Evolutionary conservation across 2,888 invertebrate genomes (phyloP).

Genomic region (Sclerodermus sp.): DNA sequence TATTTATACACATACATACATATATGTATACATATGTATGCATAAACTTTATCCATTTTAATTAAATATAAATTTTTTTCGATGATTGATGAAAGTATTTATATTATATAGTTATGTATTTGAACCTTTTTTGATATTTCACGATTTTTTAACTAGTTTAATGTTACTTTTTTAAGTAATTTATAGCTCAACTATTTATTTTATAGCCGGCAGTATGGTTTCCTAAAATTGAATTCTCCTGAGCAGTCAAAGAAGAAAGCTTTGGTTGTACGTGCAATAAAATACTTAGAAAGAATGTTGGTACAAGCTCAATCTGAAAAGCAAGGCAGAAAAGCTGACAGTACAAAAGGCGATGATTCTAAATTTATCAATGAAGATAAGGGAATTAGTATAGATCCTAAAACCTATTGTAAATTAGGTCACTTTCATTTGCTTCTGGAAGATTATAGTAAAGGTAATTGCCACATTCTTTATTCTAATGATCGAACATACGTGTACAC

Average conservation of each 20-base stretch:
- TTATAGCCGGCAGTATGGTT: constrained; percentile 89
- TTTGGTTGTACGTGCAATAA: constrained; percentile 79
- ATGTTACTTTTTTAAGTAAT: too few relatives aligned
- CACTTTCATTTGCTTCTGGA: constrained; percentile 92
- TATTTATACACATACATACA: neutral
- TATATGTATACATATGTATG: too few relatives aligned
- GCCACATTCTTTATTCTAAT: too few relatives aligned
- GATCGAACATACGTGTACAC: neutral
- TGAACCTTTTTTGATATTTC: too few relatives aligned
- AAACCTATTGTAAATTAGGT: constrained; percentile 92
- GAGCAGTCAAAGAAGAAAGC: constrained; percentile 82
- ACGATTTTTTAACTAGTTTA: too few relatives aligned
- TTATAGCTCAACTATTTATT: constrained; percentile 19
- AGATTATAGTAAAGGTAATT: constrained; percentile 89
- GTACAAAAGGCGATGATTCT: constrained; percentile 44
- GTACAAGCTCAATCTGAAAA: constrained; percentile 74
- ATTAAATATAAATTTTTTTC: neutral
- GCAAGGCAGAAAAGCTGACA: constrained; percentile 52
- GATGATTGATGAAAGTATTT: too few relatives aligned
- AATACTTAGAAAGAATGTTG: constrained; percentile 82
- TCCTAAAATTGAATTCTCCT: constrained; percentile 76
- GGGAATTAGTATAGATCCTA: constrained; percentile 80
- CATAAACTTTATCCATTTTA: too few relatives aligned
- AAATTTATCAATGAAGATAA: constrained; percentile 60
- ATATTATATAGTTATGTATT: too few relatives aligned